Conservation (phyloP, 2,797 vertebrate species). For the Triplophysa yarkandensis region DNA sequence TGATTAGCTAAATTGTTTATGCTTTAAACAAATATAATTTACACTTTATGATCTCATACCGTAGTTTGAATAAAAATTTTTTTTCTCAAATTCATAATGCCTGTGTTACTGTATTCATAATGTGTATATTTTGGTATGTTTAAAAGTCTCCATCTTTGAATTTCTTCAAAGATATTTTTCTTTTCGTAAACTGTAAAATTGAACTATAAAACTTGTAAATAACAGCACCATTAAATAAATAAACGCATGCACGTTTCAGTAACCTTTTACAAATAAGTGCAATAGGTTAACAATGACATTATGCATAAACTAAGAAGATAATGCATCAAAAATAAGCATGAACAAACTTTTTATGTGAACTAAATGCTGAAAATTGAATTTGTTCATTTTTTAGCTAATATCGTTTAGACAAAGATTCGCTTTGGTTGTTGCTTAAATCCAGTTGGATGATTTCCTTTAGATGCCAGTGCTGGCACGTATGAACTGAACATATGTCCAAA, state of each 20-base stretch:
- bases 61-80: not conserved
- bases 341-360: too few relatives aligned
- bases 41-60: not conserved
- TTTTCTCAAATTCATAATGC: not conserved
- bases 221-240: not conserved
- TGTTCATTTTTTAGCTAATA: too few relatives aligned
- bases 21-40: too few relatives aligned
- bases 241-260: not conserved
- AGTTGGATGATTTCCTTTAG: not conserved
- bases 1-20: too few relatives aligned
- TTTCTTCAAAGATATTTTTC: too few relatives aligned
- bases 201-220: too few relatives aligned
- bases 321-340: too few relatives aligned
- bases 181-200: too few relatives aligned
- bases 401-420: not conserved
- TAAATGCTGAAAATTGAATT: too few relatives aligned
- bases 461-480: slow-evolving; percentile 49
- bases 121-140: not conserved
- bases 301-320: too few relatives aligned
- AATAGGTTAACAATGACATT: too few relatives aligned
- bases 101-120: not conserved
- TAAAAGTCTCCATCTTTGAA: not conserved
- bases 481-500: slow-evolving; percentile 60
- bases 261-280: too few relatives aligned
- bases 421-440: not conserved